Conservation (phyloP, 2,797 vertebrate species). For the Melanotaenia trifasciata region DNA sequence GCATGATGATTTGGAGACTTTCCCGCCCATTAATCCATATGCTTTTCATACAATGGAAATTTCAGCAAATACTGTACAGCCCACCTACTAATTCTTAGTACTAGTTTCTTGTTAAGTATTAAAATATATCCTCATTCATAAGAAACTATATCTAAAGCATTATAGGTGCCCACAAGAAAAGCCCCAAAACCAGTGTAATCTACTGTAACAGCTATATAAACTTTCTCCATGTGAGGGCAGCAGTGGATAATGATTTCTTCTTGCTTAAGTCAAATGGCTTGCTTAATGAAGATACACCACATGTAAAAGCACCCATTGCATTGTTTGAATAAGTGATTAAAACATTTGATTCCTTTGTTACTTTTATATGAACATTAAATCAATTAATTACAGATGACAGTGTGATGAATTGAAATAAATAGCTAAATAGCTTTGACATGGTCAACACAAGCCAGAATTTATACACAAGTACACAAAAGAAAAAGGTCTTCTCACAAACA, state of each 20-base stretch:
- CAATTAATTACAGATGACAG: neutral
- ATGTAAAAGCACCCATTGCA: neutral
- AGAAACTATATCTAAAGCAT: neutral
- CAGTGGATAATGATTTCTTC: constrained; percentile 24
- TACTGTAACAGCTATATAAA: neutral
- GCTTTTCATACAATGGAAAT: neutral
- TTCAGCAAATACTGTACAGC: neutral
- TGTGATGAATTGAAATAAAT: neutral
- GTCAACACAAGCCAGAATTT: neutral
- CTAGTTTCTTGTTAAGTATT: neutral
- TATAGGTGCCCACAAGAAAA: neutral
- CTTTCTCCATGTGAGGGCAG: constrained; percentile 63
- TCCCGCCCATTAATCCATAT: neutral
- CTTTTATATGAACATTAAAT: neutral
- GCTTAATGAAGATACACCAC: neutral
- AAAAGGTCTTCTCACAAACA: constrained; percentile 4
- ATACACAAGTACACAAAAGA: neutral
- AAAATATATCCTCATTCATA: neutral
- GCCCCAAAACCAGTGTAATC: neutral
- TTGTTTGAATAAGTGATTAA: neutral
- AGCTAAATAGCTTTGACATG: neutral
- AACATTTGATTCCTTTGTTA: neutral
- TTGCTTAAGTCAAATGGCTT: neutral
- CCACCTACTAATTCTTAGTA: neutral
- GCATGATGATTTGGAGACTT: neutral